Evolutionary conservation across 2,797 vertebrate species (phyloP).

Genomic region (Takifugu ocellatus): DNA sequence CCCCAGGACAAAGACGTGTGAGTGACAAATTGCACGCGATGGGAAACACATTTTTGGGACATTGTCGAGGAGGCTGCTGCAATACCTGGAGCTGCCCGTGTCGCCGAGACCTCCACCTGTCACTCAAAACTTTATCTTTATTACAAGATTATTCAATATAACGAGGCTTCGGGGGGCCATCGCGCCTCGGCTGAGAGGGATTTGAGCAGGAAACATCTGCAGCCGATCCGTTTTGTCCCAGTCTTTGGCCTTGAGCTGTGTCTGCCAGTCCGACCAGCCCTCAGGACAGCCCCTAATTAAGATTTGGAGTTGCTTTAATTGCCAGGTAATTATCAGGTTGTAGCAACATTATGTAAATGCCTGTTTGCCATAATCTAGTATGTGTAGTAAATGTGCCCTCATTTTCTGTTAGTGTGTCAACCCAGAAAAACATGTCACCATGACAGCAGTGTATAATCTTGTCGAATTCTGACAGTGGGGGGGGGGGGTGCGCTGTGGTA

Average conservation of each 20-base stretch:
- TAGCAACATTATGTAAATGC: conserved; percentile 71
- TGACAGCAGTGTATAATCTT: conserved; percentile 54
- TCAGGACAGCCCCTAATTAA: conserved; percentile 67
- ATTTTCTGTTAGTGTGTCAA: conserved; percentile 61
- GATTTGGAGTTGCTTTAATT: conserved; percentile 72
- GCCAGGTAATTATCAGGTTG: conserved; percentile 71
- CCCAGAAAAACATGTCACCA: conserved; percentile 46
- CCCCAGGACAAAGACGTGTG: conserved; percentile 46
- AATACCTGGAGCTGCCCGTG: conserved; percentile 7
- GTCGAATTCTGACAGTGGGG: conserved; percentile 53
- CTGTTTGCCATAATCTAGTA: conserved; percentile 59
- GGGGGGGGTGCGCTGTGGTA: conserved; percentile 56
- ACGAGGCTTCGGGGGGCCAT: conserved; percentile 37
- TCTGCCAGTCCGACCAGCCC: conserved; percentile 52
- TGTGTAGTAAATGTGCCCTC: conserved; percentile 51
- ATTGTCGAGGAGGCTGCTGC: conserved; percentile 34
- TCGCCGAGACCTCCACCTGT: conserved; percentile 18
- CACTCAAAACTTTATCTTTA: conserved; percentile 36
- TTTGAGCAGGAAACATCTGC: conserved; percentile 3
- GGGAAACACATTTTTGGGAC: conserved; percentile 53
- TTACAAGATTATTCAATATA: conserved; percentile 32
- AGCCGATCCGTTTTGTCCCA: conserved; percentile 26
- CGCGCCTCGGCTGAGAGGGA: conserved; percentile 15
- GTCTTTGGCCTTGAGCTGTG: conserved; percentile 36
- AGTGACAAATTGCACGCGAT: conserved; percentile 63